Conservation (phyloP, 1,140 invertebrate genomes). For the Tribolium castaneum region DNA sequence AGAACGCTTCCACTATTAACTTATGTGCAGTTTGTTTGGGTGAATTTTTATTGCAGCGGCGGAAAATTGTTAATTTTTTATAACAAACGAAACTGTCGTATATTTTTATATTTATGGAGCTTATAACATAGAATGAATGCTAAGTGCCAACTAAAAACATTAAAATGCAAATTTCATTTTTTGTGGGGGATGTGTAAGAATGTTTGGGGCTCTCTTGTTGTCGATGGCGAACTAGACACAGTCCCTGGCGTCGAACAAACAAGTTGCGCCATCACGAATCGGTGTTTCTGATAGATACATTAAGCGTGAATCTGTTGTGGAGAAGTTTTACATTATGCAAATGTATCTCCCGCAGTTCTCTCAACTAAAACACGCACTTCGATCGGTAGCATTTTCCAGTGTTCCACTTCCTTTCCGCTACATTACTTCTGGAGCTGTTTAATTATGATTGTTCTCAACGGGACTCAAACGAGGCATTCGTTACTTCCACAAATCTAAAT, state of each 20-base stretch:
- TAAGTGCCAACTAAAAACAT: not conserved
- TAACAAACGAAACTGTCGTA: not conserved
- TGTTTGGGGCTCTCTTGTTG: not conserved
- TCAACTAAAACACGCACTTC: constrained; percentile 48
- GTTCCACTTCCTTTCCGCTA: constrained; percentile 47
- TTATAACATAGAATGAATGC: not conserved
- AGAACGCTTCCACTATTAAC: not conserved
- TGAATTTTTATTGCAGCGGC: not conserved
- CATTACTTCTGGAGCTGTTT: constrained; percentile 52
- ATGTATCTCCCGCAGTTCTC: constrained; percentile 51
- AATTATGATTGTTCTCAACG: constrained; percentile 54
- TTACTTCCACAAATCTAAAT: constrained; percentile 47
- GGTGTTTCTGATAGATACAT: constrained; percentile 38
- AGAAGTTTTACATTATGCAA: constrained; percentile 52
- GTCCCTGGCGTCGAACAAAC: not conserved
- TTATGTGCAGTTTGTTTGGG: not conserved
- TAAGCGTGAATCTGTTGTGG: constrained; percentile 42
- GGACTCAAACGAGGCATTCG: constrained; percentile 50
- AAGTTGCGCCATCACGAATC: constrained; percentile 10
- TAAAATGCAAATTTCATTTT: not conserved
- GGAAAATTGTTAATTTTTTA: not conserved
- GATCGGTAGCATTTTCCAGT: constrained; percentile 41
- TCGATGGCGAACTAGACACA: not conserved
- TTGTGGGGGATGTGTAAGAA: not conserved
- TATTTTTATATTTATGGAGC: not conserved